Evolutionary conservation across 2,113 vertebrate species (phyloP).

Genomic region (Zingel zingel): DNA sequence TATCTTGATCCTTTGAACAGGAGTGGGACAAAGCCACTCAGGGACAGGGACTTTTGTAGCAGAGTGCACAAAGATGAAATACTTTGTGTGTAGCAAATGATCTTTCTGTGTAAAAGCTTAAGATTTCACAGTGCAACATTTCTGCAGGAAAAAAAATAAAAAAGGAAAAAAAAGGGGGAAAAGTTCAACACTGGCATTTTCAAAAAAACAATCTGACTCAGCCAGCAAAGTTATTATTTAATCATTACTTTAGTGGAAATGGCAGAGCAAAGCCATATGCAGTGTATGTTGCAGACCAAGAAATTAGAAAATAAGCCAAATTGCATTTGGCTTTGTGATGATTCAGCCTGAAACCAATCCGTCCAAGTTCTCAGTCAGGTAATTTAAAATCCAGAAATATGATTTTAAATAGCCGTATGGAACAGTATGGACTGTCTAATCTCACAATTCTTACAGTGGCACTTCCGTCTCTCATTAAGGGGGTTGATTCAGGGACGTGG

Average conservation of each 20-base stretch:
- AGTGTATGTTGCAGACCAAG: slow-evolving; percentile 52
- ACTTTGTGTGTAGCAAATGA: slow-evolving; percentile 44
- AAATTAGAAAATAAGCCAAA: slow-evolving; percentile 68
- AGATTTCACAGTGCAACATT: slow-evolving; percentile 42
- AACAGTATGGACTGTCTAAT: slow-evolving; percentile 22
- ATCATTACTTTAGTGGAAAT: slow-evolving; percentile 51
- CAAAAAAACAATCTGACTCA: slow-evolving; percentile 40
- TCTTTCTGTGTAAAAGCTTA: slow-evolving; percentile 45
- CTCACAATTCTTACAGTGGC: not conserved
- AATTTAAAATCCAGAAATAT: slow-evolving; percentile 52
- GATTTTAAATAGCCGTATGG: slow-evolving; percentile 45
- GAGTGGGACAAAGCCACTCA: slow-evolving; percentile 69
- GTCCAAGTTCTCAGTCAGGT: slow-evolving; percentile 43
- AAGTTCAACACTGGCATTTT: slow-evolving; percentile 53
- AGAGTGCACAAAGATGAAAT: slow-evolving; percentile 55
- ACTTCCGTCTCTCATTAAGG: slow-evolving; percentile 15
- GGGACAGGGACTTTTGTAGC: slow-evolving; percentile 54
- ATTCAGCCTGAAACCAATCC: slow-evolving; percentile 62
- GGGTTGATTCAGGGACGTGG: slow-evolving; percentile 20
- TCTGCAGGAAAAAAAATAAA: slow-evolving; percentile 13
- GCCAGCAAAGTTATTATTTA: slow-evolving; percentile 53
- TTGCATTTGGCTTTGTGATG: slow-evolving; percentile 64
- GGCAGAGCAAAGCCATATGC: slow-evolving; percentile 38
- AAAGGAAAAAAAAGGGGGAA: not conserved
- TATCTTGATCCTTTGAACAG: slow-evolving; percentile 62